Percentiles rank a stretch among this genome's conserved stretches.
These are phyloP conservation scores for Setipinna tenuifilis DNA, from an alignment of 2,797 vertebrate species.

Conservation along the genomic window DNA sequence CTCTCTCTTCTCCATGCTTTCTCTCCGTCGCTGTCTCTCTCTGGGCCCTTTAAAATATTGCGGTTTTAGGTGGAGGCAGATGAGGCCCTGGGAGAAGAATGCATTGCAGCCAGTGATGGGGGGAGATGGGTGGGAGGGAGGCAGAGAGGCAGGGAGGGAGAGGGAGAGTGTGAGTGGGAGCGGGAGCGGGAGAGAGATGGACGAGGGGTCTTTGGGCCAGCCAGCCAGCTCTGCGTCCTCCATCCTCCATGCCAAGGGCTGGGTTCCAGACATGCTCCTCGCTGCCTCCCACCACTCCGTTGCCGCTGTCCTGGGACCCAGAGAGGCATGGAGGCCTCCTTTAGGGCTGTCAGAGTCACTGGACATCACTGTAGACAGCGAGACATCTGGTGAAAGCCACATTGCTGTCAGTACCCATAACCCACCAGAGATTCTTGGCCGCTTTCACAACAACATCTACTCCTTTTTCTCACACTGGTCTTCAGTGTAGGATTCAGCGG, in stretches of 20 bases:
- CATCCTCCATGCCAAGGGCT: background rate
- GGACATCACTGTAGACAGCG: background rate
- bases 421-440: constrained; percentile 2
- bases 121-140: background rate
- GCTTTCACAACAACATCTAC: background rate
- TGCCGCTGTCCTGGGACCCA: background rate
- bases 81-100: constrained; percentile 42
- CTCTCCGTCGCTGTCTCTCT: background rate
- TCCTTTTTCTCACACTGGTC: background rate
- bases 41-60: constrained; percentile 32
- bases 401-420: constrained; percentile 25
- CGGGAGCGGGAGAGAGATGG: background rate
- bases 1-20: background rate
- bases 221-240: background rate
- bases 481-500: background rate
- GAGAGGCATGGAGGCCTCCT: background rate
- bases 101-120: background rate
- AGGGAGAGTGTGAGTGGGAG: no score
- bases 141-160: background rate
- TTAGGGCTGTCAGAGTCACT: background rate
- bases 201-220: background rate
- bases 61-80: constrained; percentile 49
- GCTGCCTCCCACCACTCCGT: background rate
- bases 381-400: background rate
- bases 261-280: background rate